Conservation (phyloP, 1,140 invertebrate genomes). For the Tetramorium alpestre region DNA sequence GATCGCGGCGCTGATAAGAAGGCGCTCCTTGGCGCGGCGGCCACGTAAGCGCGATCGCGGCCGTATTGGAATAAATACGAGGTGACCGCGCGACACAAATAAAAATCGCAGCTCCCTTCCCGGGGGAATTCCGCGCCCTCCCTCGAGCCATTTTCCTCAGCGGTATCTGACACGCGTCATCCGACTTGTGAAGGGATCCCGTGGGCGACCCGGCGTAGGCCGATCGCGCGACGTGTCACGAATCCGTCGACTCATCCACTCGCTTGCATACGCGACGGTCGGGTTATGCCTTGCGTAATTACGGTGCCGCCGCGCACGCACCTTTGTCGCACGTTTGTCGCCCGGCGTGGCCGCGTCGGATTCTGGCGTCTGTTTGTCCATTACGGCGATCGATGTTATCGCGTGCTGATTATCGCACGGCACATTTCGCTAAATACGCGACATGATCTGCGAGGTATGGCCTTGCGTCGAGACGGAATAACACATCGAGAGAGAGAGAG, state of each 20-base stretch:
- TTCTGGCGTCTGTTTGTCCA: conserved; percentile 41
- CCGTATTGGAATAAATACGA: too few relatives aligned
- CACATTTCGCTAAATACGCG: conserved; percentile 29
- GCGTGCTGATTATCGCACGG: conserved; percentile 28
- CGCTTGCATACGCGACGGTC: background rate
- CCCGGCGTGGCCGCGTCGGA: background rate
- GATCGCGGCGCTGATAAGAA: conserved; percentile 11
- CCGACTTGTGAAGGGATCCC: background rate
- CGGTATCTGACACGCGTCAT: background rate
- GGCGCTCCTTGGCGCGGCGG: too few relatives aligned
- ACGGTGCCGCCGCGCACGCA: background rate
- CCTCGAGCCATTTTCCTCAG: background rate
- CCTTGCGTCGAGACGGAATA: background rate
- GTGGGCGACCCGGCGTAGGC: background rate
- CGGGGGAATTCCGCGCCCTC: background rate
- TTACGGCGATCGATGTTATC: conserved; percentile 44
- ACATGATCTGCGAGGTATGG: background rate
- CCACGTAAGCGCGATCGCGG: too few relatives aligned
- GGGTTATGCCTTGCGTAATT: conserved; percentile 29
- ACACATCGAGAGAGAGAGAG: too few relatives aligned
- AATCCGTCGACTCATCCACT: background rate
- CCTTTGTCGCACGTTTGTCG: background rate
- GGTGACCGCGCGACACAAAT: too few relatives aligned
- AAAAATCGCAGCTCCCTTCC: too few relatives aligned
- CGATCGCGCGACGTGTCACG: background rate